Base-by-base conservation (phyloP, 2,888 invertebrate species). In the Uloborus plumipes region DNA sequence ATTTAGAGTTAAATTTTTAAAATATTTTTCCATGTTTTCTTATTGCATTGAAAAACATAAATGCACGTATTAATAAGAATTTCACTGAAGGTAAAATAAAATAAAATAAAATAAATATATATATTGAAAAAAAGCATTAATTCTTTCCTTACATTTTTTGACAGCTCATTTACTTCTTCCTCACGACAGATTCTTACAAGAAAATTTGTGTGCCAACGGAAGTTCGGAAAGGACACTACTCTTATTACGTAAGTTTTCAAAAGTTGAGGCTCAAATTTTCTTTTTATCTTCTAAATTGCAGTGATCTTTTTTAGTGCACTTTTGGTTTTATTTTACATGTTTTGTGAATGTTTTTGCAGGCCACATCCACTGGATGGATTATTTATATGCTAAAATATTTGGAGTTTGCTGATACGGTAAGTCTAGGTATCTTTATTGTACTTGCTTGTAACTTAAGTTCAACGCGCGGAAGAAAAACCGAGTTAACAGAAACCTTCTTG, bases 351-450 rank as follows among this genome's bases (percentile, higher is more conserved):
- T 47, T 59, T 59, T 70, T 80, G 3, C 26, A 81, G 81, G 70
- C 71, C 15, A 93, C 94, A 67, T 93, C 92, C 85, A 91, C 94
- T 7, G 95, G 95, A 88, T 95, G 95, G 95, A 94, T 94, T 91
- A 95, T 95, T 90, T 96, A 94, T 91, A 93, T 95, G 88, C 95
- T 95, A 65, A 96, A 96, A 89, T 91, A 95, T 86, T 93, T 95
- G 2, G 96, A 96, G 90, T 94, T 96, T 87, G 92, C 94, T 2
- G 96, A 96, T 90, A 96, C 95, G 79, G 92, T 94, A 89, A 87
- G n/a, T n/a, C n/a, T n/a, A n/a, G 89, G 71, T 39, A 6, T 49
- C 20, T 11, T 20, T 65, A 3, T 31, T 26, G 4, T n/a, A n/a
- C n/a, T n/a, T n/a, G n/a, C n/a, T n/a, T n/a, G n/a, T n/a, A n/a